These are phyloP conservation scores for Hypothenemus hampei DNA, from an alignment of 1,140 invertebrate genomes.

Conservation along the genomic window DNA sequence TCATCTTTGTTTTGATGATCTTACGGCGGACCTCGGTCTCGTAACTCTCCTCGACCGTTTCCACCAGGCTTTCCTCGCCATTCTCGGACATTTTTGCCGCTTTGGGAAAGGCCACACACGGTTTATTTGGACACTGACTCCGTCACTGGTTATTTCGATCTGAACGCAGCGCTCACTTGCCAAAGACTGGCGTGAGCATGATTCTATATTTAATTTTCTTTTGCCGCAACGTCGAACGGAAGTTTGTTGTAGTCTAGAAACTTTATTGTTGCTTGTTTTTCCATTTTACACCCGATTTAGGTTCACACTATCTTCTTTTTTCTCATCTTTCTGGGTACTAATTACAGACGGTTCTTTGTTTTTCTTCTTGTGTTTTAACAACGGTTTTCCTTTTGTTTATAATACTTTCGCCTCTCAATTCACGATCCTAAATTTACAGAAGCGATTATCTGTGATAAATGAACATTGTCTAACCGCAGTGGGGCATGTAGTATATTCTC, in stretches of 20 bases:
- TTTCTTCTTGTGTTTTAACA: too few relatives aligned
- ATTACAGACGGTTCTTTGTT: too few relatives aligned
- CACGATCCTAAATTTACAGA: too few relatives aligned
- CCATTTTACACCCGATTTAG: too few relatives aligned
- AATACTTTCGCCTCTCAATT: too few relatives aligned
- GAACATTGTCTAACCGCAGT: too few relatives aligned
- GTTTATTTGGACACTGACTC: slow-evolving; percentile 23
- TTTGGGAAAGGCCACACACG: slow-evolving; percentile 22
- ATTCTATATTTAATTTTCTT: slow-evolving; percentile 30
- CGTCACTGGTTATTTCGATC: slow-evolving; percentile 28
- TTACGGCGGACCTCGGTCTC: slow-evolving; percentile 54
- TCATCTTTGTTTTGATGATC: slow-evolving; percentile 52
- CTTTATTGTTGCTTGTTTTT: slow-evolving; percentile 12
- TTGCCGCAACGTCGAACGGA: slow-evolving; percentile 24
- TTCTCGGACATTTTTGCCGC: slow-evolving; percentile 23
- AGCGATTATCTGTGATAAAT: too few relatives aligned
- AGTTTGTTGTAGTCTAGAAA: slow-evolving; percentile 29
- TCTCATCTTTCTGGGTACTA: not conserved
- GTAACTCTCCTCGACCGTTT: slow-evolving; percentile 46
- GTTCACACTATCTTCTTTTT: too few relatives aligned
- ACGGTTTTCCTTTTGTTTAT: too few relatives aligned
- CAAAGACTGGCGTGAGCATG: slow-evolving; percentile 27
- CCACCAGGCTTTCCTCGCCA: slow-evolving; percentile 32
- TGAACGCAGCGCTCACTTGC: slow-evolving; percentile 28
- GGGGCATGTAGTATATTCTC: too few relatives aligned